These are phyloP conservation scores for Phocoena sinus DNA, from an alignment of 2,113 vertebrate species.

Conservation along the genomic window DNA sequence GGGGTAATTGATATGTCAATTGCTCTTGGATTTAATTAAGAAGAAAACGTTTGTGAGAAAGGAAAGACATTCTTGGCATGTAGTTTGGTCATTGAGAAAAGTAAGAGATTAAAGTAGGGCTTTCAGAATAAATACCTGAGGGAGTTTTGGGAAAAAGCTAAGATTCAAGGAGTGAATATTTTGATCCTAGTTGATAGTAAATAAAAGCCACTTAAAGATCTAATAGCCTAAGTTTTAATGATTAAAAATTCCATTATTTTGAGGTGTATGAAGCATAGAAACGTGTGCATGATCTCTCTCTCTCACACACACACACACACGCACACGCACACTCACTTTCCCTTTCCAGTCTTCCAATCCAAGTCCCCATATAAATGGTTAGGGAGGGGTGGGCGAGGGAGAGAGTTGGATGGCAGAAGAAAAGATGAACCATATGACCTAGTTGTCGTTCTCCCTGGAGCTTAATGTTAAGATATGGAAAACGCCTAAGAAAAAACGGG, in stretches of 20 bases:
- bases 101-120: not conserved
- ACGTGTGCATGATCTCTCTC: not conserved
- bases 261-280: not conserved
- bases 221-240: not conserved
- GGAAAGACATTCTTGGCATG: not conserved
- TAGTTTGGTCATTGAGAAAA: not conserved
- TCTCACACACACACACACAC: not conserved
- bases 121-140: not conserved
- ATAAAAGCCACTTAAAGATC: not conserved
- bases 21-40: not conserved
- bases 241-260: not conserved
- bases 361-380: not conserved
- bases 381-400: too few species aligned
- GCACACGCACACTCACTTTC: not conserved
- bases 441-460: not conserved
- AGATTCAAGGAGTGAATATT: not conserved
- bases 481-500: not conserved
- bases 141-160: not conserved
- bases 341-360: not conserved
- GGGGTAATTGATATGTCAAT: not conserved
- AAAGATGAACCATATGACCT: not conserved
- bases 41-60: not conserved
- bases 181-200: not conserved
- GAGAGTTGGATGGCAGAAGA: not conserved
- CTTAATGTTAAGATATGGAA: not conserved